These are phyloP conservation scores for Australoheros facetus DNA, from an alignment of 2,797 vertebrate species.

Conservation along the genomic window DNA sequence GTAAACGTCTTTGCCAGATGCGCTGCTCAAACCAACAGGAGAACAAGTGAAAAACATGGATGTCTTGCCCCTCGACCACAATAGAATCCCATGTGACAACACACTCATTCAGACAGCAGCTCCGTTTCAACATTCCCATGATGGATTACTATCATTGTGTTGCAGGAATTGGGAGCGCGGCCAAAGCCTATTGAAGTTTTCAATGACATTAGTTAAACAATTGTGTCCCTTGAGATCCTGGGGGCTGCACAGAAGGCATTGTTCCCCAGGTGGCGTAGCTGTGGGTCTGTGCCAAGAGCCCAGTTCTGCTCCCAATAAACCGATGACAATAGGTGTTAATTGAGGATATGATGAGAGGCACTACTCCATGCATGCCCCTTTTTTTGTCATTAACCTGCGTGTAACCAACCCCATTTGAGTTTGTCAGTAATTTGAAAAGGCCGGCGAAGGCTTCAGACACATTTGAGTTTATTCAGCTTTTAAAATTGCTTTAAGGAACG, in stretches of 20 bases:
- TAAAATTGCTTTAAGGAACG: not conserved
- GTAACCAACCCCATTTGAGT: not conserved
- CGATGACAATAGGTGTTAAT: slow-evolving; percentile 54
- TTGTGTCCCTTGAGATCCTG: slow-evolving; percentile 57
- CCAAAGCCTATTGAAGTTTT: slow-evolving; percentile 71
- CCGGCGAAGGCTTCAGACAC: not conserved
- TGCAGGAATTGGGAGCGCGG: slow-evolving; percentile 58
- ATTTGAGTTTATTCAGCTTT: not conserved
- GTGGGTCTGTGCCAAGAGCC: slow-evolving; percentile 31
- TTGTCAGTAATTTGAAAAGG: not conserved
- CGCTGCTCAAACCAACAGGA: slow-evolving; percentile 18
- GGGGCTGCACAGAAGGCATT: slow-evolving; percentile 43
- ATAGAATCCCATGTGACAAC: slow-evolving; percentile 33
- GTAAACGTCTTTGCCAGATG: slow-evolving; percentile 45
- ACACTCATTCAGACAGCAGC: slow-evolving; percentile 39
- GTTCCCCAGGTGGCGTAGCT: slow-evolving; percentile 64
- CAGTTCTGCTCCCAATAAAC: slow-evolving; percentile 22
- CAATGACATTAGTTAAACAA: slow-evolving; percentile 73
- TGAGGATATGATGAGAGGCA: slow-evolving; percentile 39
- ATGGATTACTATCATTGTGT: slow-evolving; percentile 72
- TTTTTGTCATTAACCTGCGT: slow-evolving; percentile 27
- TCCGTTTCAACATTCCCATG: slow-evolving; percentile 67
- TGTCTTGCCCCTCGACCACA: slow-evolving; percentile 46
- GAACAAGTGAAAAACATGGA: slow-evolving; percentile 43
- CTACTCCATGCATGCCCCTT: slow-evolving; percentile 8